These are phyloP conservation scores for Conus ventricosus DNA, from an alignment of 1,140 invertebrate genomes.

Conservation along the genomic window DNA sequence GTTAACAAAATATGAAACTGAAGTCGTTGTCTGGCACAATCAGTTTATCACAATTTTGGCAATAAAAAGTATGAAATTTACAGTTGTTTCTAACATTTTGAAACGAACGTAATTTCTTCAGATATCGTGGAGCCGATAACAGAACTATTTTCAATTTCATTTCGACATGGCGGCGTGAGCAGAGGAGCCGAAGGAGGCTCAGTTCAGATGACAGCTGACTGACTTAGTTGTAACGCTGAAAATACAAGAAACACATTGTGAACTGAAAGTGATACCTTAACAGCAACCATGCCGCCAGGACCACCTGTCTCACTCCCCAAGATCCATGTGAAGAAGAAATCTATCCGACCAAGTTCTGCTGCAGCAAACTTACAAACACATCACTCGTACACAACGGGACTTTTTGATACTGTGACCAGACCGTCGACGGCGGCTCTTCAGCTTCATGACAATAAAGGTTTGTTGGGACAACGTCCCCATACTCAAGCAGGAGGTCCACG, in stretches of 20 bases:
- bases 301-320: slow-evolving; percentile 41
- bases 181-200: not conserved
- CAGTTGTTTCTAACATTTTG: not conserved
- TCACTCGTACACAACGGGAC: slow-evolving; percentile 58
- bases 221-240: not conserved
- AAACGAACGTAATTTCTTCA: not conserved
- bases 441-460: slow-evolving; percentile 33
- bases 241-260: not conserved
- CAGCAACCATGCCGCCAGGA: slow-evolving; percentile 45
- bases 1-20: no score
- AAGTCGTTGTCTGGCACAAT: no score
- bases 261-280: not conserved
- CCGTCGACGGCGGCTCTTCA: slow-evolving; percentile 55
- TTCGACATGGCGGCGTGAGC: slow-evolving; percentile 9
- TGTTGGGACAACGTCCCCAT: slow-evolving; percentile 51
- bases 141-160: not conserved
- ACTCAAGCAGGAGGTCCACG: slow-evolving; percentile 56
- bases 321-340: slow-evolving; percentile 46
- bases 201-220: not conserved
- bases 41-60: no score
- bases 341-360: slow-evolving; percentile 66
- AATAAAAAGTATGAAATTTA: no score
- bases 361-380: slow-evolving; percentile 68
- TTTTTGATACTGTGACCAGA: slow-evolving; percentile 60
- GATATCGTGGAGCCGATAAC: not conserved